phyloP scores from a whole-genome alignment of 2,113 vertebrate genomes.

The Notiomystis cincta region DNA sequence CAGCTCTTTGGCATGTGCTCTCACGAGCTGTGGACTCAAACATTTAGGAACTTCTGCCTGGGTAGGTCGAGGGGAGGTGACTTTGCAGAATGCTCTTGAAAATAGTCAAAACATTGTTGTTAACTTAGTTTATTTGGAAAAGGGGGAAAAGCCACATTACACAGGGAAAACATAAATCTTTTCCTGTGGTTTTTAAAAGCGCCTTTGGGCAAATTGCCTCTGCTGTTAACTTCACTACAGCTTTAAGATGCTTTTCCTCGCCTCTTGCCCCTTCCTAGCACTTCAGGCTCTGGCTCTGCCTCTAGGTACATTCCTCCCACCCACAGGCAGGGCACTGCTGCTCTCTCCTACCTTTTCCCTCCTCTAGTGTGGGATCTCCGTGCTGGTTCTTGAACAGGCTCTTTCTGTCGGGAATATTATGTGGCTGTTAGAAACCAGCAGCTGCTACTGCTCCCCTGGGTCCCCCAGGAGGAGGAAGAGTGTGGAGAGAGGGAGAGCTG shows the following conservation, averaged over 20 bases:
- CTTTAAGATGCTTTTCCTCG: conserved; percentile 48
- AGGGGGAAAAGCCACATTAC: conserved; percentile 43
- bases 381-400: not conserved
- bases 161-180: conserved; percentile 61
- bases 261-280: not conserved
- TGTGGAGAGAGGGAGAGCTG: not conserved
- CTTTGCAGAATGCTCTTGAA: conserved; percentile 31
- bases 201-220: conserved; percentile 62
- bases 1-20: conserved; percentile 43
- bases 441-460: not conserved
- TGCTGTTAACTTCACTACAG: conserved; percentile 12
- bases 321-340: not conserved
- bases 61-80: conserved; percentile 24
- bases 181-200: conserved; percentile 67
- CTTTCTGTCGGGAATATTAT: not conserved
- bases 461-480: not conserved
- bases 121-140: conserved; percentile 62
- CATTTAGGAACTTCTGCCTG: conserved; percentile 15
- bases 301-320: not conserved
- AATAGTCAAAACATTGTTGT: conserved; percentile 57
- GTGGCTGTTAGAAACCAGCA: not conserved
- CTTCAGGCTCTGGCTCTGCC: not conserved
- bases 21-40: not conserved
- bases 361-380: not conserved
- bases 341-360: not conserved